Conservation (phyloP, 2,797 vertebrate species). For the Anguilla anguilla region DNA sequence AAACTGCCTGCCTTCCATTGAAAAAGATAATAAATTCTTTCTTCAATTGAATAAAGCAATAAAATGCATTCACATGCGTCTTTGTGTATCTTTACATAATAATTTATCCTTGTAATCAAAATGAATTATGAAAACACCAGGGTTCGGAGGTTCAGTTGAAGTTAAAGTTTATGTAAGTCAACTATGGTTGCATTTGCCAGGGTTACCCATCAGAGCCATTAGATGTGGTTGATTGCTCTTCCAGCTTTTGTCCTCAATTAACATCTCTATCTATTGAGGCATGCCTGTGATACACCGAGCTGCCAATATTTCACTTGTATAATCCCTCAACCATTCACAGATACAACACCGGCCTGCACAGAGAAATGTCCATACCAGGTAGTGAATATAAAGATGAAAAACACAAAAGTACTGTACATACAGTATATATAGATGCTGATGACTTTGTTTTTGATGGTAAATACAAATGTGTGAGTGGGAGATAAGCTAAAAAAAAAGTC, state of each 20-base stretch:
- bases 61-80: not conserved
- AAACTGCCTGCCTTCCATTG: not conserved
- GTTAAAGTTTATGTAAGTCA: not conserved
- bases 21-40: not conserved
- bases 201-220: not conserved
- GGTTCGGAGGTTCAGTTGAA: not conserved
- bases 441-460: too few species aligned
- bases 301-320: not conserved
- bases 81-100: not conserved
- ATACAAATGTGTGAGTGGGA: too few species aligned
- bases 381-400: not conserved
- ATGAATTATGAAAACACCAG: not conserved
- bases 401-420: too few species aligned
- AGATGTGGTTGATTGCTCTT: not conserved
- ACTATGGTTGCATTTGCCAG: not conserved
- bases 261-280: not conserved
- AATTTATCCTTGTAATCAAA: not conserved
- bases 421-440: too few species aligned
- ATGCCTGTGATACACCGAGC: not conserved
- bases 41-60: constrained; percentile 21
- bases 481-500: too few species aligned
- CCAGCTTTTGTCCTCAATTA: not conserved
- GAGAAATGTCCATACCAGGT: not conserved
- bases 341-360: not conserved
- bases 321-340: not conserved